These are phyloP conservation scores for Tineola bisselliella DNA, from an alignment of 2,888 invertebrate species.

Conservation along the genomic window DNA sequence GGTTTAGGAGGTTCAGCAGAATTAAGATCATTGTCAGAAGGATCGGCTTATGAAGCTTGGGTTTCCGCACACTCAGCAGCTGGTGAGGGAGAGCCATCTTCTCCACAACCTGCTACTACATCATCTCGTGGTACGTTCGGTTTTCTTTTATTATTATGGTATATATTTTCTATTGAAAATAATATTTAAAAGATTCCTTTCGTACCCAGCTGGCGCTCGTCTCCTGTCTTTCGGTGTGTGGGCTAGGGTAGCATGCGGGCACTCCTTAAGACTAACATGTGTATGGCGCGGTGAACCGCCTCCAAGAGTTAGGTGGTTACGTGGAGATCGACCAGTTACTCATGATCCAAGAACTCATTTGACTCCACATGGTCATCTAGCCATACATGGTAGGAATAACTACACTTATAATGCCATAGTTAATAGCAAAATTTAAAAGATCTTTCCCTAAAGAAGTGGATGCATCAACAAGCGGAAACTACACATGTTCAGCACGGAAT, in stretches of 20 bases:
- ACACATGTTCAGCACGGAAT: slow-evolving; percentile 85
- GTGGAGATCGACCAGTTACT: slow-evolving; percentile 74
- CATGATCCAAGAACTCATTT: slow-evolving; percentile 77
- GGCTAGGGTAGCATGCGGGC: slow-evolving; percentile 75
- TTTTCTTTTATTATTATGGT: not conserved
- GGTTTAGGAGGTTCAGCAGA: slow-evolving; percentile 69
- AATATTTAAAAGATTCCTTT: slow-evolving; percentile 11
- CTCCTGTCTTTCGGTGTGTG: slow-evolving; percentile 85
- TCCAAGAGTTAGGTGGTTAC: slow-evolving; percentile 79
- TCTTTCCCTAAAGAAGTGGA: slow-evolving; percentile 68
- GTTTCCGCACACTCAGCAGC: slow-evolving; percentile 83
- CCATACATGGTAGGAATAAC: slow-evolving; percentile 72
- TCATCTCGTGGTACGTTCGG: slow-evolving; percentile 71
- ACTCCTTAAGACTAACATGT: slow-evolving; percentile 75
- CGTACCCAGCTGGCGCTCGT: slow-evolving; percentile 75
- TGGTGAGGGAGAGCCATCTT: slow-evolving; percentile 83
- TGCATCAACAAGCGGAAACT: slow-evolving; percentile 78
- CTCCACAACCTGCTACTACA: slow-evolving; percentile 78
- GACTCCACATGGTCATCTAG: slow-evolving; percentile 75
- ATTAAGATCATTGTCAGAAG: slow-evolving; percentile 74
- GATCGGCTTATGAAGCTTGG: slow-evolving; percentile 86
- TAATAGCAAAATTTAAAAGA: not conserved
- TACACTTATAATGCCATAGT: not conserved
- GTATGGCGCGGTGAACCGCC: slow-evolving; percentile 79
- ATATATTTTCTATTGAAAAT: slow-evolving; percentile 1